phyloP scores from a whole-genome alignment of 1,140 invertebrate species.

The Drosophila sucinea region DNA sequence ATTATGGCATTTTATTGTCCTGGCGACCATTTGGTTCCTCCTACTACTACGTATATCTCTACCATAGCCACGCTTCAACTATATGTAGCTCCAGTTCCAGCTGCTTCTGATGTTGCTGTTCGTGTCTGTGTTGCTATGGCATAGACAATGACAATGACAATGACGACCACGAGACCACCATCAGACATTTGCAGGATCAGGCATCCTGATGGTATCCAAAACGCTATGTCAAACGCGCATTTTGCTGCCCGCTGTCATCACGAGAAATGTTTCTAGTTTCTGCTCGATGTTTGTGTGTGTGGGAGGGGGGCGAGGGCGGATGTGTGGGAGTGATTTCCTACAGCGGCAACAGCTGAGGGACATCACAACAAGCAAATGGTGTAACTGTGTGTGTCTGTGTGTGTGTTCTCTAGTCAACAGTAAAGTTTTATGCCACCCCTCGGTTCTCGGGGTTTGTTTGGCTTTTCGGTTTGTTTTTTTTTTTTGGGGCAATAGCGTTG shows the following conservation, averaged over 20 bases:
- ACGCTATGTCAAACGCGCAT: constrained; percentile 59
- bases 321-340: constrained; percentile 30
- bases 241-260: constrained; percentile 39
- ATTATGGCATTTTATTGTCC: constrained; percentile 79
- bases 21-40: constrained; percentile 56
- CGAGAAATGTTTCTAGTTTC: constrained; percentile 16
- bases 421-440: constrained; percentile 23
- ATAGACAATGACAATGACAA: constrained; percentile 59
- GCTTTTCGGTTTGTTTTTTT: constrained; percentile 35
- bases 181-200: constrained; percentile 38
- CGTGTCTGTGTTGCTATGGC: constrained; percentile 36
- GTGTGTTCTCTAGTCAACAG: constrained; percentile 21
- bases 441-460: constrained; percentile 17
- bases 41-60: neutral
- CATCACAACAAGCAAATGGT: constrained; percentile 42
- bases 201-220: constrained; percentile 48
- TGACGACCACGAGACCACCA: constrained; percentile 44
- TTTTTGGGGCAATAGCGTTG: constrained; percentile 71
- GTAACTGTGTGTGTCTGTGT: constrained; percentile 38
- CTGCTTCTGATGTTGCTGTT: constrained; percentile 23
- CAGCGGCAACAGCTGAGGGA: constrained; percentile 29
- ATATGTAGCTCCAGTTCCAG: constrained; percentile 3
- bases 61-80: constrained; percentile 21
- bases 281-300: neutral
- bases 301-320: neutral